phyloP scores from a whole-genome alignment of 2,888 invertebrate genomes.

The Nemotelus nigrinus region DNA sequence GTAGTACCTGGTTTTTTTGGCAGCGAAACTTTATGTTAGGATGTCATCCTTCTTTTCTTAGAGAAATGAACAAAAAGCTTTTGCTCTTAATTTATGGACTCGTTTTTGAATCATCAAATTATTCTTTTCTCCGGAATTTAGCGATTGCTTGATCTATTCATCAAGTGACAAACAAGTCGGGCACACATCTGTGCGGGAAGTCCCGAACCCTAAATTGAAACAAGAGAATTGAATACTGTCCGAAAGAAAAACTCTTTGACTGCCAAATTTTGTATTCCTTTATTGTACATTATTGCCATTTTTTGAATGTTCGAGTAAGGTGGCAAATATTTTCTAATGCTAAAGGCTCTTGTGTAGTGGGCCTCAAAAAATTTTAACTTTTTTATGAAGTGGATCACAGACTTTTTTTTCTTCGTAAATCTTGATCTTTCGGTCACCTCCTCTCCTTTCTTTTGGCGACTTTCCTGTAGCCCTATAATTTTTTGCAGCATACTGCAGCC shows the following conservation, averaged over 20 bases:
- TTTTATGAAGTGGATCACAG: background rate
- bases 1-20: too few species aligned
- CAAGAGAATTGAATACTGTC: slow-evolving; percentile 8
- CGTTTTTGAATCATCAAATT: background rate
- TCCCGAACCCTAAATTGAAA: background rate
- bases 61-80: too few species aligned
- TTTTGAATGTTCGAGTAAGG: background rate
- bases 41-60: background rate
- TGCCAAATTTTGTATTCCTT: background rate
- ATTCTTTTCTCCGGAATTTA: too few species aligned
- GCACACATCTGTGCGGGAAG: background rate
- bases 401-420: background rate
- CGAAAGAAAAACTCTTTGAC: background rate
- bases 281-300: background rate
- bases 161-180: background rate
- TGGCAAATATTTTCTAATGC: slow-evolving; percentile 2
- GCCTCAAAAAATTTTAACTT: background rate
- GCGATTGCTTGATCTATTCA: background rate
- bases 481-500: slow-evolving; percentile 3
- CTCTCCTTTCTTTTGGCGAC: background rate
- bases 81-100: background rate
- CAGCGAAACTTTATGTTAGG: too few species aligned
- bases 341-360: background rate
- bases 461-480: background rate
- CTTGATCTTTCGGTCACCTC: background rate